These are phyloP conservation scores for Drosophila fulvimacula DNA, from an alignment of 2,888 invertebrate species.

Conservation along the genomic window DNA sequence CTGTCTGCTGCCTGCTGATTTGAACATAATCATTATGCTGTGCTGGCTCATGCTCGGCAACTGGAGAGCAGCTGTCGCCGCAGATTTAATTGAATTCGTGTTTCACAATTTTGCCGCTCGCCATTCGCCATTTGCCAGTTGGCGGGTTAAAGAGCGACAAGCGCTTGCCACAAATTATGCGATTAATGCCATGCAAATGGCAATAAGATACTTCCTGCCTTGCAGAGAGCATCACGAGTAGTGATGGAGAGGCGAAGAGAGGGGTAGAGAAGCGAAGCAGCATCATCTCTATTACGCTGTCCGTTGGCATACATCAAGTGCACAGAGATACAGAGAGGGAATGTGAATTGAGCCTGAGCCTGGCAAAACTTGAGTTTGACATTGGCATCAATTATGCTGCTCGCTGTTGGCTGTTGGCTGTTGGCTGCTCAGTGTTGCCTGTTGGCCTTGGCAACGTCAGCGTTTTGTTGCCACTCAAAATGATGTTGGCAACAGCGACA, in stretches of 20 bases:
- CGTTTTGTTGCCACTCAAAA: slow-evolving; percentile 58
- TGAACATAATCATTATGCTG: neutral
- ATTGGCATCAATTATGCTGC: slow-evolving; percentile 66
- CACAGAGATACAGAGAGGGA: neutral
- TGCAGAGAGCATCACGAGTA: neutral
- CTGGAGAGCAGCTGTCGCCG: slow-evolving; percentile 15
- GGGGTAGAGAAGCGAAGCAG: neutral
- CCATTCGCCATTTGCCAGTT: slow-evolving; percentile 41
- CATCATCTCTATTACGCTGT: slow-evolving; percentile 19
- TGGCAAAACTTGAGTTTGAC: slow-evolving; percentile 27
- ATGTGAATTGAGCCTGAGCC: slow-evolving; percentile 2
- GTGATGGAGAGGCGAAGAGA: neutral
- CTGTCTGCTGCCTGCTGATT: neutral
- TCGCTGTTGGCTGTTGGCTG: slow-evolving; percentile 3
- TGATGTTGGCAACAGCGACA: slow-evolving; percentile 48
- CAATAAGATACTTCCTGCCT: slow-evolving; percentile 49
- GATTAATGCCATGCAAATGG: slow-evolving; percentile 57
- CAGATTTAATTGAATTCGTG: slow-evolving; percentile 66
- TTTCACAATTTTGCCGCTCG: slow-evolving; percentile 22
- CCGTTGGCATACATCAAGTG: slow-evolving; percentile 32
- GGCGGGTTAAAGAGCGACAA: slow-evolving; percentile 47
- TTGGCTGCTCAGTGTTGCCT: slow-evolving; percentile 1
- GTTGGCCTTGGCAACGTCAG: slow-evolving; percentile 35
- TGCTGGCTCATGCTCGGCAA: neutral
- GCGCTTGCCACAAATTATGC: slow-evolving; percentile 49